Conservation (phyloP, 2,113 vertebrate species). For the Pseudorasbora parva region DNA sequence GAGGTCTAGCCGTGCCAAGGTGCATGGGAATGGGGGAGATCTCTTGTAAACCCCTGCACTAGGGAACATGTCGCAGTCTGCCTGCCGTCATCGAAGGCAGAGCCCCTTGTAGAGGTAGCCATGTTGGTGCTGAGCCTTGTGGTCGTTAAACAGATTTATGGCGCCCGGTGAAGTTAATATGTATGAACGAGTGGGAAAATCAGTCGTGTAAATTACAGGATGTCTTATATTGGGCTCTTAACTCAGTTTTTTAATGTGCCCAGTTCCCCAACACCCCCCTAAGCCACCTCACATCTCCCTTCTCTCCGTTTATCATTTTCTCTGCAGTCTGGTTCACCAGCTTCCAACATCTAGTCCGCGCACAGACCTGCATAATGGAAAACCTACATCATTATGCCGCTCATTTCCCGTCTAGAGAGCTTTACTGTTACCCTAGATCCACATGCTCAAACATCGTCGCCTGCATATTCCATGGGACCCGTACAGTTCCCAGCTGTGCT, state of each 20-base stretch:
- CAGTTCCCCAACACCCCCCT: constrained; percentile 32
- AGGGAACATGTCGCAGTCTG: constrained; percentile 51
- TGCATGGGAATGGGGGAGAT: constrained; percentile 59
- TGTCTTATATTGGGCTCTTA: constrained; percentile 64
- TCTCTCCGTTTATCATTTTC: constrained; percentile 26
- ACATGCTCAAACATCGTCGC: constrained; percentile 44
- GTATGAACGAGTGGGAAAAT: constrained; percentile 65
- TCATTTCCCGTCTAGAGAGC: constrained; percentile 38
- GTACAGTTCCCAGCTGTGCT: constrained; percentile 6
- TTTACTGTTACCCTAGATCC: constrained; percentile 39
- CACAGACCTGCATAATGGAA: constrained; percentile 73
- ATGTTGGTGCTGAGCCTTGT: constrained; percentile 46
- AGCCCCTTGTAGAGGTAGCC: constrained; percentile 22
- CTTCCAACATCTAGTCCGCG: constrained; percentile 56
- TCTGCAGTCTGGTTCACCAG: constrained; percentile 32
- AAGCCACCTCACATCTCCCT: constrained; percentile 41
- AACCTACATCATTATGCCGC: constrained; percentile 74
- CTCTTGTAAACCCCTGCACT: not conserved
- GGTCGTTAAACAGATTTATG: constrained; percentile 66
- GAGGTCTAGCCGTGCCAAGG: constrained; percentile 52
- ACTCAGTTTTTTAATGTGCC: constrained; percentile 60
- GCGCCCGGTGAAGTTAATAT: constrained; percentile 57
- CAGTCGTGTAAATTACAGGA: constrained; percentile 58
- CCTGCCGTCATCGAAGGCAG: constrained; percentile 28
- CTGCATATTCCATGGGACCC: constrained; percentile 10